Evolutionary conservation across 2,888 invertebrate species (phyloP).

Genomic region (Caenorhabditis panamensis): DNA sequence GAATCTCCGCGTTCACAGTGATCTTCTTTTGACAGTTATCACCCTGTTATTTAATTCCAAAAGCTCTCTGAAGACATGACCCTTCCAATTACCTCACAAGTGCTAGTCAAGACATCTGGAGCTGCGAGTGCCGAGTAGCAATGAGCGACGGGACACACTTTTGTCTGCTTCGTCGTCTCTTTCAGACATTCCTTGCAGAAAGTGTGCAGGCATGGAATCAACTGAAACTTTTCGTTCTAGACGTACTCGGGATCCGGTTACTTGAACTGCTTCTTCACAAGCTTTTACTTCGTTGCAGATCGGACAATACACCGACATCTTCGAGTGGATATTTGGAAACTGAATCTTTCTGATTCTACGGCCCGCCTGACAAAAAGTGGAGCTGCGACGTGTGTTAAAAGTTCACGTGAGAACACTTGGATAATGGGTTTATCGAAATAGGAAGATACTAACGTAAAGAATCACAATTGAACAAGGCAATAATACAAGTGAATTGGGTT

Average conservation of each 20-base stretch:
- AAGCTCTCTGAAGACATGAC: not conserved
- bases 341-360: too few relatives aligned
- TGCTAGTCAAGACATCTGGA: slow-evolving; percentile 60
- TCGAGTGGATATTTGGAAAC: slow-evolving; percentile 4
- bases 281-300: slow-evolving; percentile 39
- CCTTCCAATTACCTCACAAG: slow-evolving; percentile 38
- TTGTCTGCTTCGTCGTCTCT: slow-evolving; percentile 43
- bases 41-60: slow-evolving; percentile 30
- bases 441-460: slow-evolving; percentile 6
- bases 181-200: slow-evolving; percentile 68
- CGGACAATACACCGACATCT: slow-evolving; percentile 44
- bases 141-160: slow-evolving; percentile 66
- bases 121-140: slow-evolving; percentile 65
- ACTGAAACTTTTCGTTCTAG: slow-evolving; percentile 34
- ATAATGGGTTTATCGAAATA: not conserved
- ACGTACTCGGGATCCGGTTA: too few relatives aligned
- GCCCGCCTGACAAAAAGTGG: too few relatives aligned
- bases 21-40: slow-evolving; percentile 55
- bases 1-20: slow-evolving; percentile 56
- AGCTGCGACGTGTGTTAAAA: too few relatives aligned
- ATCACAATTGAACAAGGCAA: slow-evolving; percentile 18
- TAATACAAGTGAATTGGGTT: slow-evolving; percentile 24
- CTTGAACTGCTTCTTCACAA: slow-evolving; percentile 46
- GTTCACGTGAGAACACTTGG: too few relatives aligned
- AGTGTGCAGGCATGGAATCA: slow-evolving; percentile 73